Evolutionary conservation across 2,797 vertebrate species (phyloP).

Genomic region (Clarias pachynema): DNA sequence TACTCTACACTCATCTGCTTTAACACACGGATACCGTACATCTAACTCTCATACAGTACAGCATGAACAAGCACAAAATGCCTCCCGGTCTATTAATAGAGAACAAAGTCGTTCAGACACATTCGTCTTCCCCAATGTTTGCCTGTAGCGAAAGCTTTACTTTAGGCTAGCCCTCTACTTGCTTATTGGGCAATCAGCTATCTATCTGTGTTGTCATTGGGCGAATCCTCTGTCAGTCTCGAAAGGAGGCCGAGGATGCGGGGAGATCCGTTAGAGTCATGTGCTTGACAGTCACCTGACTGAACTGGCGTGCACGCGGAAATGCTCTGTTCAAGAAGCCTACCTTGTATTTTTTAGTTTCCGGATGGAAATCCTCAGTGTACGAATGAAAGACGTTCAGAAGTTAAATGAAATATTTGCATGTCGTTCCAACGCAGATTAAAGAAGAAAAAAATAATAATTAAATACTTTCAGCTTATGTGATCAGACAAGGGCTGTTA

Average conservation of each 20-base stretch:
- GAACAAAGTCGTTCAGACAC: conserved; percentile 65
- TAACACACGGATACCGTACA: conserved; percentile 27
- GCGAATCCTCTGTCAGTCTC: conserved; percentile 57
- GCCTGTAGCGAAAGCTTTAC: conserved; percentile 63
- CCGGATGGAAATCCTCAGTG: not conserved
- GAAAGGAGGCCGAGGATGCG: conserved; percentile 43
- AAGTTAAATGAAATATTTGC: not conserved
- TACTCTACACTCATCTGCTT: conserved; percentile 50
- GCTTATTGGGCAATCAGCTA: conserved; percentile 64
- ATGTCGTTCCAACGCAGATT: not conserved
- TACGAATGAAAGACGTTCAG: too few species aligned
- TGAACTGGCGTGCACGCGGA: conserved; percentile 61
- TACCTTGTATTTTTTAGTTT: not conserved
- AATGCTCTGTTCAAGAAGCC: conserved; percentile 13
- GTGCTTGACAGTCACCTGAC: conserved; percentile 87
- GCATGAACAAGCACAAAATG: conserved; percentile 40
- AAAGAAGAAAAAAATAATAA: too few species aligned
- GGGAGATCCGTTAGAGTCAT: conserved; percentile 68
- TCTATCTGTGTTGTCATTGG: conserved; percentile 65
- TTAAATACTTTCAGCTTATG: too few species aligned
- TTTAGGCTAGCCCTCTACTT: conserved; percentile 53
- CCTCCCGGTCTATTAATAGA: conserved; percentile 49
- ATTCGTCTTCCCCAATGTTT: conserved; percentile 73
- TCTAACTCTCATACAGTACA: conserved; percentile 23
- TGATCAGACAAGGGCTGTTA: not conserved